Base-by-base conservation (phyloP, 2,888 invertebrate genomes). In the Agrilus mali region DNA sequence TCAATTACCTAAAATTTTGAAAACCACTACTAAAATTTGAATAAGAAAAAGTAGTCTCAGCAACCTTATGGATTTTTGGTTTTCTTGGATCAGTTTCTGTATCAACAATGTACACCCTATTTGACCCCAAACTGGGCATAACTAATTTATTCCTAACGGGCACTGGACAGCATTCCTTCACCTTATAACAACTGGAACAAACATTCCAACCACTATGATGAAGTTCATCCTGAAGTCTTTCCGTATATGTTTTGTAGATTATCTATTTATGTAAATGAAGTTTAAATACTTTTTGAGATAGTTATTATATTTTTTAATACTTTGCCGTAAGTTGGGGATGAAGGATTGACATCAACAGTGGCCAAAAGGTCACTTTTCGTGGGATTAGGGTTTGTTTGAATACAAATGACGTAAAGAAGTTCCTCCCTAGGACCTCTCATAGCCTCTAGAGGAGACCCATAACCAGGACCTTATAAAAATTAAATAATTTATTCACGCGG, bases 171-270 rank as follows among this genome's bases (percentile, higher is more conserved):
- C 65, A 61, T 1, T 67, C 64, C 47, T 65, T 59, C 33, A 60
- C 53, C 34, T 64, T 59, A 62, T 85, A 77, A 63, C 95, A 96
- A 64, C 94, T 94, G 53, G 93, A 92, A 64, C 97, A 97, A 1
- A 90, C 81, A 62, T 97, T 96, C 96, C 96, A 97, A 0, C 96
- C 96, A 35, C 84, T 82, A 62, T 97, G 97, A 62, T 97, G 97
- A 0, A 97, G 67, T 63, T 97, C 97, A 58, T 97, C 90, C 0
- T 82, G 83, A 4, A 72, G 65, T 48, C 81, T 66, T 7, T 82
- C 83, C 55, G 94, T 84, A 55, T 78, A 76, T 0, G 92, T 75
- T 15, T 92, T 82, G 61, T 89, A 83, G 36, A 97, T 82, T 4
- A 96, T 81, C 95, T 95, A 60, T 48, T 13, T 39, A 33, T 15